Conservation (phyloP, 1,140 invertebrate species). For the Arion vulgaris region DNA sequence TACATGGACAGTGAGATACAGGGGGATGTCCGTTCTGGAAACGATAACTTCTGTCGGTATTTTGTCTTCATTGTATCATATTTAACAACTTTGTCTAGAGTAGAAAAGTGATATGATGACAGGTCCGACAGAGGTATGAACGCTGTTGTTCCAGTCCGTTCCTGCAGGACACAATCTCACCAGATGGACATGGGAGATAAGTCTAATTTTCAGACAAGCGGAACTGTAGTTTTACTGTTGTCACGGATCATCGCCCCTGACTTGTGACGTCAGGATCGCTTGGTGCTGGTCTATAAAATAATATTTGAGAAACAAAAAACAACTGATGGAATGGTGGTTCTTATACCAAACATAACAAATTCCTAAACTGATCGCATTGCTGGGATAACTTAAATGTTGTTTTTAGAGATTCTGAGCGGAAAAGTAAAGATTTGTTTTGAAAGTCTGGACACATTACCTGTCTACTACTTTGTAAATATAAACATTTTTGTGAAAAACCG, state of each 20-base stretch:
- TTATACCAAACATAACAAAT: too few relatives aligned
- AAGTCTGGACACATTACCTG: too few relatives aligned
- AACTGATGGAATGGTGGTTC: too few relatives aligned
- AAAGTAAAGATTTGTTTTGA: too few relatives aligned
- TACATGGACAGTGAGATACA: too few relatives aligned
- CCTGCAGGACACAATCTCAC: not conserved
- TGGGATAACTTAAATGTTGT: too few relatives aligned
- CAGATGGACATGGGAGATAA: constrained; percentile 4
- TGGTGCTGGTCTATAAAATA: not conserved
- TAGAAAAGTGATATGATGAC: not conserved
- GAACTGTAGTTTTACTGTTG: not conserved
- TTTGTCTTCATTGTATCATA: not conserved
- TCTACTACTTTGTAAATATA: too few relatives aligned
- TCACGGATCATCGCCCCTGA: not conserved
- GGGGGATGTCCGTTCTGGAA: not conserved
- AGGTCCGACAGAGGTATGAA: not conserved
- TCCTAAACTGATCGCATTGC: too few relatives aligned
- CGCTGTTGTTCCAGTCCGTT: not conserved
- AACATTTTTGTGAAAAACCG: too few relatives aligned
- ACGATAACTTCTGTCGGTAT: not conserved
- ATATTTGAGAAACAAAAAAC: too few relatives aligned
- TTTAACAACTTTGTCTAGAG: not conserved
- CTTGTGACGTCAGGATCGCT: not conserved
- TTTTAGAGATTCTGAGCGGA: too few relatives aligned
- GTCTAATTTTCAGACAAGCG: not conserved